A percentile compares a stretch with the other conserved stretches of the same genome.
Conservation (phyloP, 2,797 vertebrate genomes). For the Poeciliopsis turneri region DNA sequence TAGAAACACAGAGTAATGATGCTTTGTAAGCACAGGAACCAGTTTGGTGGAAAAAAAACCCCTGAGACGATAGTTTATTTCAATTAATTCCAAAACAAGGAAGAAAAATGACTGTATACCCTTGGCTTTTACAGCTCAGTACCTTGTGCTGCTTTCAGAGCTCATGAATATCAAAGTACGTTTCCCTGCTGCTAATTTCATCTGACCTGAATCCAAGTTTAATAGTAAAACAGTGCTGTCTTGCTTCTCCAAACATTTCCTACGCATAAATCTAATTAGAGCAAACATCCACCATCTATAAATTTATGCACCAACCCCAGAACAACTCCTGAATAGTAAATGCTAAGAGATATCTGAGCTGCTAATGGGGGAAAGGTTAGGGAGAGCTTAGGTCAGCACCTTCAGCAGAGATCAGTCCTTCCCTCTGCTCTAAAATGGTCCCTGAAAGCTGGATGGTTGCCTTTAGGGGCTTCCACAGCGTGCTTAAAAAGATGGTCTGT, state of each 20-base stretch:
- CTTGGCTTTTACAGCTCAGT: constrained; percentile 32
- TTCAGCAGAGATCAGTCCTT: constrained; percentile 60
- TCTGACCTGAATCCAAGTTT: constrained; percentile 68
- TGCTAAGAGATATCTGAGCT: constrained; percentile 67
- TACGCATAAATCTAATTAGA: constrained; percentile 75
- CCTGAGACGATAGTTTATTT: background rate
- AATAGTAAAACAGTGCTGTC: constrained; percentile 68
- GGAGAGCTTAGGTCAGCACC: constrained; percentile 78
- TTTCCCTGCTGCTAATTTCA: constrained; percentile 63
- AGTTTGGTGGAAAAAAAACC: background rate
- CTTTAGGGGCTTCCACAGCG: constrained; percentile 63
- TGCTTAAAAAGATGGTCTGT: constrained; percentile 57
- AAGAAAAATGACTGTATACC: background rate
- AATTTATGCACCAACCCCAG: constrained; percentile 69
- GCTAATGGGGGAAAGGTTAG: constrained; percentile 71
- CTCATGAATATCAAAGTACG: constrained; percentile 67
- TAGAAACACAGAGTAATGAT: background rate
- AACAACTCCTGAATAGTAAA: constrained; percentile 66
- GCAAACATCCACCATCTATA: constrained; percentile 69
- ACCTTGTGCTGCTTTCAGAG: constrained; percentile 58
- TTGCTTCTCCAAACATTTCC: constrained; percentile 70
- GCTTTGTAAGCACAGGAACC: background rate
- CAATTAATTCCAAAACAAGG: background rate
- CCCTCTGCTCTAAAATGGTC: constrained; percentile 52
- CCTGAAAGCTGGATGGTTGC: constrained; percentile 49